These are phyloP conservation scores for Pipistrellus pygmaeus DNA, from an alignment of 2,797 vertebrate species.

Conservation along the genomic window DNA sequence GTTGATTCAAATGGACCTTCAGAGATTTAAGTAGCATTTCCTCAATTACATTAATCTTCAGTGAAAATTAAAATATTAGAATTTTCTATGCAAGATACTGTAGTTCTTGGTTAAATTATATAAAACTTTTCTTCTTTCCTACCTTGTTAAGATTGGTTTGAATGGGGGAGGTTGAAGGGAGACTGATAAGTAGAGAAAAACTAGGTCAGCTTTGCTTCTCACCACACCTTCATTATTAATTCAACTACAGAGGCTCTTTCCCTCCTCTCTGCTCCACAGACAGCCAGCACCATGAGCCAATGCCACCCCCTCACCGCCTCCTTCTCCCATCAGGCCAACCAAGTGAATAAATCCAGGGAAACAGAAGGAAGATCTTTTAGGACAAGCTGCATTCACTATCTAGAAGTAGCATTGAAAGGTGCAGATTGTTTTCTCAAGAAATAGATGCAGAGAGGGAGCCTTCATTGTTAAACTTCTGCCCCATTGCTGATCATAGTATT, in stretches of 20 bases:
- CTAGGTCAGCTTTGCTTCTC: slow-evolving; percentile 65
- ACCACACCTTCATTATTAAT: slow-evolving; percentile 1
- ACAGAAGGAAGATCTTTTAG: slow-evolving; percentile 77
- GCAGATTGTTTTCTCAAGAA: slow-evolving; percentile 39
- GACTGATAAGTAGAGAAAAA: slow-evolving; percentile 62
- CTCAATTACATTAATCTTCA: neutral
- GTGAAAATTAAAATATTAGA: neutral
- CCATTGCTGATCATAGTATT: neutral
- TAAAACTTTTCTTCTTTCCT: neutral
- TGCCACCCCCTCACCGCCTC: slow-evolving; percentile 72
- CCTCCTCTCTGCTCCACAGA: slow-evolving; percentile 74
- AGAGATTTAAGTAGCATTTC: neutral
- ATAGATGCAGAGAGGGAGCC: slow-evolving; percentile 25
- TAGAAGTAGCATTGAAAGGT: slow-evolving; percentile 70
- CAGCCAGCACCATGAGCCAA: slow-evolving; percentile 61
- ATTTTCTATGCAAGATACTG: neutral
- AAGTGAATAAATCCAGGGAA: slow-evolving; percentile 71
- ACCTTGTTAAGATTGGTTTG: slow-evolving; percentile 26
- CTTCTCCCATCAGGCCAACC: slow-evolving; percentile 72
- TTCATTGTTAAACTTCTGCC: slow-evolving; percentile 30
- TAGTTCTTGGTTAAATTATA: neutral
- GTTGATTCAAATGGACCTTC: neutral
- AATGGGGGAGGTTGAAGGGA: slow-evolving; percentile 60
- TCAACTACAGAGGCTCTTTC: slow-evolving; percentile 65
- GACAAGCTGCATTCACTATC: slow-evolving; percentile 70